Base-by-base conservation (phyloP, 2,888 invertebrate genomes). In the Hyposoter didymator region DNA sequence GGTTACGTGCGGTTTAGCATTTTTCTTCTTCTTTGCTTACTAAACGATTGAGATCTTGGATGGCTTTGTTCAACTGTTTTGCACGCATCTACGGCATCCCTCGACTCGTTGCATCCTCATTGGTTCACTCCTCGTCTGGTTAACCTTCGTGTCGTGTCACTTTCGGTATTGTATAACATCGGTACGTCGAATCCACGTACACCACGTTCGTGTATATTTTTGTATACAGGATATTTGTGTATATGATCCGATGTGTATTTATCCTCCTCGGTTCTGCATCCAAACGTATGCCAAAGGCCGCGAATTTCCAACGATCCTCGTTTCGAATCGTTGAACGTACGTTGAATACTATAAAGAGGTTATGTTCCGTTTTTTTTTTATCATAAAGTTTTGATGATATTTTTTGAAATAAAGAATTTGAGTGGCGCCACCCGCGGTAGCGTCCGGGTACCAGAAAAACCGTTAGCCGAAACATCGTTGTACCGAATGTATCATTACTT, bases 231-330 rank as follows among this genome's bases (percentile, higher is more conserved):
- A 45, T 64, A 47, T 85, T 49, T 45, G 59, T 82, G 80, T 55
- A 67, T 76, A 45, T 78, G 32, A 76, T 67, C 66, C 66, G 66
- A 67, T 67, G 74, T 78, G 69, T 52, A 59, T 28, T 59, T 74
- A 85, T 83, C 73, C 67, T 79, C 78, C 81, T 87, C 86, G 85
- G 86, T 87, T 78, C 84, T 90, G 90, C 92, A 92, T 92, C 91
- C 92, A 92, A 93, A 92, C 91, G 91, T 92, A 91, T 91, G 90
- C 91, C 91, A 92, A 91, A 92, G 91, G 92, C 91, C 92, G 92
- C 91, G 91, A 92, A 90, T 90, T 89, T 87, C 85, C 87, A 79
- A 85, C 83, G 82, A 86, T 84, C 82, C 86, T 80, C 80, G n/a
- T 45, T 66, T 62, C 67, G 85, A 83, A 80, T 85, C 87, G 85